phyloP scores from a whole-genome alignment of 2,888 invertebrate genomes.

The Subacronicta megacephala region DNA sequence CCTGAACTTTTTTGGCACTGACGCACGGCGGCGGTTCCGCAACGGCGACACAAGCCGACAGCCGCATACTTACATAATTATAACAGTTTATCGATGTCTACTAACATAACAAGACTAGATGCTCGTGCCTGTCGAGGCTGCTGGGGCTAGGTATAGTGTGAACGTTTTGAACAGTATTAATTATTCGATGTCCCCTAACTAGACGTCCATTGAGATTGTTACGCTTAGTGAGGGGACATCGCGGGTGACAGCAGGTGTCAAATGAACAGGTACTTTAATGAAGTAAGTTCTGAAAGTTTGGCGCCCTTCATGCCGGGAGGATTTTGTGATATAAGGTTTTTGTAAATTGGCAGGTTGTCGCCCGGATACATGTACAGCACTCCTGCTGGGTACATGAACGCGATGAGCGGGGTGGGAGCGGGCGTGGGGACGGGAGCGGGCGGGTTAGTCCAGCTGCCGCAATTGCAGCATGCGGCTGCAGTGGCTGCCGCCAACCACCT shows the following conservation, averaged over 20 bases:
- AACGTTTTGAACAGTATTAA: conserved; percentile 72
- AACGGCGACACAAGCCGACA: conserved; percentile 72
- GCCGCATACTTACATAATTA: conserved; percentile 71
- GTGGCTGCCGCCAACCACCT: conserved; percentile 95
- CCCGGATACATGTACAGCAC: conserved; percentile 93
- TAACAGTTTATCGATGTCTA: conserved; percentile 87
- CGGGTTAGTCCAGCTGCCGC: conserved; percentile 92
- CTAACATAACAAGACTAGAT: conserved; percentile 85
- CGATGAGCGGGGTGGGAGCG: conserved; percentile 90
- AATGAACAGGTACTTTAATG: conserved; percentile 50
- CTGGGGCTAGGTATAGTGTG: conserved; percentile 87
- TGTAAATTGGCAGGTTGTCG: conserved; percentile 80
- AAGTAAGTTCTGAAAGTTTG: conserved; percentile 50
- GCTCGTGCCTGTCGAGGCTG: conserved; percentile 82
- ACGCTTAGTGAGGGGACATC: conserved; percentile 67
- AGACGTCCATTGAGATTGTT: conserved; percentile 19
- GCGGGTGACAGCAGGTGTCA: conserved; percentile 58
- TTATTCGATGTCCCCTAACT: conserved; percentile 72
- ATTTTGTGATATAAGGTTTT: conserved; percentile 26
- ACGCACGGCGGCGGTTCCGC: conserved; percentile 82
- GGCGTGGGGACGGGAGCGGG: conserved; percentile 90
- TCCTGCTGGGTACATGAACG: conserved; percentile 94
- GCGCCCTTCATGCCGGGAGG: conserved; percentile 28
- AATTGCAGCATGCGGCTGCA: conserved; percentile 93
- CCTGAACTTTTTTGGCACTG: conserved; percentile 75